Evolutionary conservation across 1,140 invertebrate species (phyloP).

Genomic region (Odontomachus brunneus): DNA sequence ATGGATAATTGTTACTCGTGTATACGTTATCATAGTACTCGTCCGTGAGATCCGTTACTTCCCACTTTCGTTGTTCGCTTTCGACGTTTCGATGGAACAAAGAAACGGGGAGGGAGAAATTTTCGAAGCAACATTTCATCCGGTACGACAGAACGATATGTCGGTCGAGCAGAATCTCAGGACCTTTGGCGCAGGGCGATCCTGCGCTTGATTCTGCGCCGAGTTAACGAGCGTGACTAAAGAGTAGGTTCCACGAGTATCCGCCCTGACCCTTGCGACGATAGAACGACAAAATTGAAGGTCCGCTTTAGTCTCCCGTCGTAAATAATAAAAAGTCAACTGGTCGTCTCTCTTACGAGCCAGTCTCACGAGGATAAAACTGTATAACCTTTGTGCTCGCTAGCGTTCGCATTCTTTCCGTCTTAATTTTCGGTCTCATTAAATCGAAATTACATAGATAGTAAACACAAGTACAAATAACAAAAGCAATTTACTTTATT

Average conservation of each 20-base stretch:
- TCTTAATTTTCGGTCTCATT: background rate
- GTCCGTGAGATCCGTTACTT: background rate
- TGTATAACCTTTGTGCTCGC: background rate
- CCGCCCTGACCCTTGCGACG: background rate
- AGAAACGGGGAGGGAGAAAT: slow-evolving; percentile 14
- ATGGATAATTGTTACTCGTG: background rate
- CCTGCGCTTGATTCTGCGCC: background rate
- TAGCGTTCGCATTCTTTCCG: background rate
- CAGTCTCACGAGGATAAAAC: slow-evolving; percentile 1
- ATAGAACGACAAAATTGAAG: slow-evolving; percentile 43
- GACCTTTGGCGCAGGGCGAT: slow-evolving; percentile 32
- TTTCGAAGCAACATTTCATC: background rate
- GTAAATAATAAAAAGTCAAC: slow-evolving; percentile 35
- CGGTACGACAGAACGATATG: slow-evolving; percentile 1
- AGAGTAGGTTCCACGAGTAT: slow-evolving; percentile 62
- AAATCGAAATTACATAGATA: no score
- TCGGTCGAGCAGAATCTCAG: slow-evolving; percentile 14
- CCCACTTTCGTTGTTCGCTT: background rate
- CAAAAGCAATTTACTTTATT: no score
- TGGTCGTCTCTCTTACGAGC: slow-evolving; percentile 7
- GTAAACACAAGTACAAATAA: no score
- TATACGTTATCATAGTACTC: background rate
- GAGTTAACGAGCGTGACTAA: slow-evolving; percentile 77
- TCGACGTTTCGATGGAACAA: background rate
- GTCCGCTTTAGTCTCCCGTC: background rate